Percentiles rank a stretch among this genome's conserved stretches.
These are phyloP conservation scores for Hypolimnas misippus DNA, from an alignment of 2,888 invertebrate species.

Conservation along the genomic window DNA sequence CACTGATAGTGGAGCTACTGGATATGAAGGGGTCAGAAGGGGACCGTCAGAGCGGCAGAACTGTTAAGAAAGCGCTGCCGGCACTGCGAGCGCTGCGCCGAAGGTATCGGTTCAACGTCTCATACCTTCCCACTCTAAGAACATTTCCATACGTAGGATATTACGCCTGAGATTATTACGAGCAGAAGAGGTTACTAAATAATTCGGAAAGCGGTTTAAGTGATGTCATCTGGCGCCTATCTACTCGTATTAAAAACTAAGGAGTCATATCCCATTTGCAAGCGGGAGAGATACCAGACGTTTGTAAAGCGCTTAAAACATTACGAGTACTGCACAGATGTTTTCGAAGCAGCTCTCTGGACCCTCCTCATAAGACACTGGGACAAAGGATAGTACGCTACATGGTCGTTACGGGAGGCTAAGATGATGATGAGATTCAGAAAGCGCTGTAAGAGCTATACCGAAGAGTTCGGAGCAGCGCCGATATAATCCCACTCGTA, in stretches of 20 bases:
- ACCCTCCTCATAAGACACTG: slow-evolving; percentile 1
- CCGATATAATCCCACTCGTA: slow-evolving; percentile 30
- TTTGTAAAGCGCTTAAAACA: background rate
- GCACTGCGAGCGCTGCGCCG: slow-evolving; percentile 16
- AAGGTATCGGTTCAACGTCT: background rate
- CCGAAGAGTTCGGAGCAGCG: slow-evolving; percentile 25
- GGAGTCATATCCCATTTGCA: background rate
- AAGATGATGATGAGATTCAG: background rate
- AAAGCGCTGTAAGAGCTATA: background rate
- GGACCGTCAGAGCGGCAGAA: slow-evolving; percentile 50
- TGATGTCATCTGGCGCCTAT: background rate
- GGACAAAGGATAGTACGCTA: slow-evolving; percentile 6
- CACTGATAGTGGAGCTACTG: slow-evolving; percentile 63
- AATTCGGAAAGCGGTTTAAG: background rate
- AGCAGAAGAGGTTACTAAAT: background rate
- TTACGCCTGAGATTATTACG: background rate
- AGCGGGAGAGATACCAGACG: background rate
- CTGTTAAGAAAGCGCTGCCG: slow-evolving; percentile 16
- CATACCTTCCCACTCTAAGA: slow-evolving; percentile 1
- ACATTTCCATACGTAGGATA: background rate
- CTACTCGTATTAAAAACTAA: background rate
- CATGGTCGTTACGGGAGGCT: background rate
- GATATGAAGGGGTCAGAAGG: slow-evolving; percentile 62
- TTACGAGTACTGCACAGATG: background rate
- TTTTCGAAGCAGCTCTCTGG: background rate